Evolutionary conservation across 2,113 vertebrate genomes (phyloP), one percentile per base, ranked within the genome.

Genomic region (Lasiurus cinereus): DNA sequence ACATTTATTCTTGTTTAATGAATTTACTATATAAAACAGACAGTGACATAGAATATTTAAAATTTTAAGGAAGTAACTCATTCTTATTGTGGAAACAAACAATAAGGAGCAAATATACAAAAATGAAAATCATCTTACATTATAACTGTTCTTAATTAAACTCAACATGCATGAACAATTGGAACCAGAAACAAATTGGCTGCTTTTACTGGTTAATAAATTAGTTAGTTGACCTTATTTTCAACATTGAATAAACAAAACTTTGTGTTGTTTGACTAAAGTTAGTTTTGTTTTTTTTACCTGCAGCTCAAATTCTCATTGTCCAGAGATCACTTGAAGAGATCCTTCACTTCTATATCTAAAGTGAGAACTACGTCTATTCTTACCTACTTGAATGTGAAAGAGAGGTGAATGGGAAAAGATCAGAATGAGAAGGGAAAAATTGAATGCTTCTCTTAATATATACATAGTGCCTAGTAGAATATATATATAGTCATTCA

Each of bases 161-260:
- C 80, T 85, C 3, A 94, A 67, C 64, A 78, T 69, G 19, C 4
- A 2, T 88, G 62, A 95, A 77, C 8, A 87, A 56, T 31, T 80
- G 31, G 11, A 16, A 85, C 11, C 29, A 67, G 62, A 96, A 96
- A 92, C 4, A 62, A 93, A 52, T 33, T 29, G 9, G 1, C 67
- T 33, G 5, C 2, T 83, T 91, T 50, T 15, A 36, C 31, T 86
- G 31, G 16, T 80, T 79, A 91, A 78, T 92, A 46, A 89, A 83
- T 90, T 88, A 76, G 50, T 66, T 90, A 54, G 62, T 87, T 92
- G 66, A 59, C n/a, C 52, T 85, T 62, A 93, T 88, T 94, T 82
- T 82, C 43, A 70, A 31, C 50, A 86, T 67, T 93, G 73, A 82
- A 31, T 39, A 88, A 86, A 78, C 36, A 94, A 80, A 52, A 1